Conservation (phyloP, 2,797 vertebrate genomes). For the Rhinella marina region DNA sequence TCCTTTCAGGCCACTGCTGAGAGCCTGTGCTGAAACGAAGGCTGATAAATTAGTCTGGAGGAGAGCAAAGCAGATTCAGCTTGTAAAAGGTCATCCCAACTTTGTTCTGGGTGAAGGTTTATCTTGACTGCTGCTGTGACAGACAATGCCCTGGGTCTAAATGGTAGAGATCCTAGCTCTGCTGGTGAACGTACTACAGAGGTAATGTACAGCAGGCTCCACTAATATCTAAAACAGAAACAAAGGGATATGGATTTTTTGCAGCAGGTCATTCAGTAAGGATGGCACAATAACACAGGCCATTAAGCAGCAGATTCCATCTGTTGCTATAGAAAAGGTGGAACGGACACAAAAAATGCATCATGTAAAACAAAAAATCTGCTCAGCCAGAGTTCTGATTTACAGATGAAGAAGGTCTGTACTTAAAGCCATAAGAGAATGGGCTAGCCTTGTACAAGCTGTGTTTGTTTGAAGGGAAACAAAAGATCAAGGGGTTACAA, state of each 20-base stretch:
- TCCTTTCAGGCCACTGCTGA: constrained; percentile 78
- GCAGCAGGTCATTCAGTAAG: constrained; percentile 67
- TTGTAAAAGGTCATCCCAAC: constrained; percentile 95
- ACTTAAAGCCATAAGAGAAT: not conserved
- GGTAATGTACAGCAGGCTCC: constrained; percentile 86
- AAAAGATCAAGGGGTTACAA: not conserved
- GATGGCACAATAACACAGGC: constrained; percentile 71
- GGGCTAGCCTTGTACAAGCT: not conserved
- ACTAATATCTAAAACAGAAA: constrained; percentile 84
- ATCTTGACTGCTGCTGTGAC: constrained; percentile 91
- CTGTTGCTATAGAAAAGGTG: constrained; percentile 24
- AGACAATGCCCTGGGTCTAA: constrained; percentile 92
- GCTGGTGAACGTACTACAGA: constrained; percentile 89
- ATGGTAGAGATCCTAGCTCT: constrained; percentile 94
- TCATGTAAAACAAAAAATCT: constrained; percentile 1
- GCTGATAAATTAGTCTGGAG: constrained; percentile 86
- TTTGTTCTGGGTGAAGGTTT: constrained; percentile 98
- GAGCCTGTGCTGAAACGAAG: constrained; percentile 75
- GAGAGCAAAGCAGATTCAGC: constrained; percentile 85
- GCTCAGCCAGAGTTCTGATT: not conserved
- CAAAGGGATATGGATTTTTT: constrained; percentile 73
- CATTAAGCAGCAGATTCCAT: constrained; percentile 61
- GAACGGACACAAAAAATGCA: not conserved
- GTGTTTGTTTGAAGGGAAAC: not conserved
- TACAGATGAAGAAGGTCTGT: not conserved